These are phyloP conservation scores for Conops quadrifasciatus DNA, from an alignment of 2,888 invertebrate genomes.

Conservation along the genomic window DNA sequence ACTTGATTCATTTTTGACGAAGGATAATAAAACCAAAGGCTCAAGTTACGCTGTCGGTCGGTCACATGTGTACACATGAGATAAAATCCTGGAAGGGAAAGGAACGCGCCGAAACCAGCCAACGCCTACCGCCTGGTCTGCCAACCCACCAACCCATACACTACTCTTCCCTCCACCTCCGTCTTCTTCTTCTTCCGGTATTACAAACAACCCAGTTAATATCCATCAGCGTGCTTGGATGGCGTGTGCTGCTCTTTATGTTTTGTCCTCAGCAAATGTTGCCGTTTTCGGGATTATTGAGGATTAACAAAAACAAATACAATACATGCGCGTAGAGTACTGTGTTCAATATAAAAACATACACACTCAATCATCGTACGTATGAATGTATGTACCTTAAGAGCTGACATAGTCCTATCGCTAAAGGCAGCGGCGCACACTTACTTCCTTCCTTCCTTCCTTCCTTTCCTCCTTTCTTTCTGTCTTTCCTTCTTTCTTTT, in stretches of 20 bases:
- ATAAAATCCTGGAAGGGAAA: neutral
- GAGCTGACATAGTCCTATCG: neutral
- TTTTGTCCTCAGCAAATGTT: slow-evolving; percentile 9
- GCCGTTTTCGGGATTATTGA: slow-evolving; percentile 18
- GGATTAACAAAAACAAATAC: slow-evolving; percentile 27
- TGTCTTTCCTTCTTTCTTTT: neutral
- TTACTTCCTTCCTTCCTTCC: neutral
- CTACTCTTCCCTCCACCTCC: neutral
- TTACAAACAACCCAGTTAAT: neutral
- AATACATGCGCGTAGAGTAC: too few relatives aligned
- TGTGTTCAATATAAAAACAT: neutral
- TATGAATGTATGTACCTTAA: neutral
- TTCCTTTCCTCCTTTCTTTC: neutral
- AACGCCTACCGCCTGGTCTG: neutral
- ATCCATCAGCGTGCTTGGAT: neutral
- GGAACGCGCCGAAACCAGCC: neutral
- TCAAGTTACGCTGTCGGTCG: slow-evolving; percentile 18
- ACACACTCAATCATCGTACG: neutral
- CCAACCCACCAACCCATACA: slow-evolving; percentile 3
- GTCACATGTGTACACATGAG: slow-evolving; percentile 7
- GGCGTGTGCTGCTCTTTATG: slow-evolving; percentile 10
- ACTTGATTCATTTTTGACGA: neutral
- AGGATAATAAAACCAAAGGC: slow-evolving; percentile 14
- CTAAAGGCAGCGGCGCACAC: neutral
- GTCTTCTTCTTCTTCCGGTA: neutral